Evolutionary conservation across 2,113 vertebrate genomes (phyloP).

Genomic region (Paratilapia polleni): DNA sequence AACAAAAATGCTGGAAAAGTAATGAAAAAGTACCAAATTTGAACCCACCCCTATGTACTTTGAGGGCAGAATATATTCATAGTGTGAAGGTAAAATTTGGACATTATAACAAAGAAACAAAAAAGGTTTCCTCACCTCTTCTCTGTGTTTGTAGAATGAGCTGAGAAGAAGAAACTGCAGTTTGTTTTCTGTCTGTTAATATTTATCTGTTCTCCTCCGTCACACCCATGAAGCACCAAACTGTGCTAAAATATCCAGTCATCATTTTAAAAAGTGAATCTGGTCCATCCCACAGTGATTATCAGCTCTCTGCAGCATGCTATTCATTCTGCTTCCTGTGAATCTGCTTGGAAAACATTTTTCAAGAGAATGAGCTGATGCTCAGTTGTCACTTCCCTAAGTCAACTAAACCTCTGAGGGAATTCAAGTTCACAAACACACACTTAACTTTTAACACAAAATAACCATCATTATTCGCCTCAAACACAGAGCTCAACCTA

Average conservation of each 20-base stretch:
- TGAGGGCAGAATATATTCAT: background rate
- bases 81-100: background rate
- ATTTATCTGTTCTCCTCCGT: background rate
- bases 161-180: background rate
- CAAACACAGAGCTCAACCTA: background rate
- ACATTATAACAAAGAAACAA: background rate
- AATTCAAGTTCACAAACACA: background rate
- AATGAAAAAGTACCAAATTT: too few relatives aligned
- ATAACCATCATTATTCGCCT: fast-evolving
- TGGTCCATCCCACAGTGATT: fast-evolving
- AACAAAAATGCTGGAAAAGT: too few relatives aligned
- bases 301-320: background rate
- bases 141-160: background rate
- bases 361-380: background rate
- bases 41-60: background rate
- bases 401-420: background rate
- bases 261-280: background rate
- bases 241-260: background rate
- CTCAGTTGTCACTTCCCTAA: background rate
- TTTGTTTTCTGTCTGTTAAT: background rate
- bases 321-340: background rate
- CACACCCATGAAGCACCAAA: background rate
- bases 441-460: background rate
- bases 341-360: background rate
- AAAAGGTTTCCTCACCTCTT: background rate